Base-by-base conservation (phyloP, 2,797 vertebrate species). In the Distichodus sexfasciatus region DNA sequence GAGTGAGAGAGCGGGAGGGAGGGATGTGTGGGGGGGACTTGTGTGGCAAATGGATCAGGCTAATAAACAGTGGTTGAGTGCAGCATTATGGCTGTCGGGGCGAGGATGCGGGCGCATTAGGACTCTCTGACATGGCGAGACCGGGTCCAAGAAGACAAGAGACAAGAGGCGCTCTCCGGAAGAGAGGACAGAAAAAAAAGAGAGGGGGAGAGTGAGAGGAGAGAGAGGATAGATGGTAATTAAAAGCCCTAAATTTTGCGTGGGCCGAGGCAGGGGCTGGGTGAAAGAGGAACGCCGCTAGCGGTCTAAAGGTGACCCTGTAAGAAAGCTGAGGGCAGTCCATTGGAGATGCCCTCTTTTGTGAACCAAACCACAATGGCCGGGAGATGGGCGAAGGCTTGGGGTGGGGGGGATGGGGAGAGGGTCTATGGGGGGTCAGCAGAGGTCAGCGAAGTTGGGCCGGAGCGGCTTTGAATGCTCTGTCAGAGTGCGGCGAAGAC, bases 1-100 rank as follows among this genome's bases (percentile, higher is more conserved):
- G 65, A 50, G 54, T 28, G 57, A 57, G 72, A 47, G 44, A 21
- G 61, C 6, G 67, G 51, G 2, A 6, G 53, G 6, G 46, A 38
- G 15, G 28, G 35, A 21, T 3, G 43, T 24, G 71, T 66, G 69
- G 47, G 44, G 58, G 71, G 67, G 76, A 71, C 59, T 71, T 67
- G 71, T 67, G 71, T 78, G 73, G 74, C 76, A 78, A 81, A 81
- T 78, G 79, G 79, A 74, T 71, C 71, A 71, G 81, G 86, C 90
- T 95, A 95, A 95, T 96, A 94, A 94, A 94, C 93, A 94, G 91
- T 84, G 82, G 88, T n/a, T 91, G 91, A 94, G 93, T 92, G 91
- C 86, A 90, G 91, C 92, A 93, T 94, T 94, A 93, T 93, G 92
- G 93, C 80, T 66, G 86, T 92, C 86, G 88, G n/a, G n/a, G 87